These are phyloP conservation scores for Serinus canaria DNA, from an alignment of 2,113 vertebrate genomes.

Conservation along the genomic window DNA sequence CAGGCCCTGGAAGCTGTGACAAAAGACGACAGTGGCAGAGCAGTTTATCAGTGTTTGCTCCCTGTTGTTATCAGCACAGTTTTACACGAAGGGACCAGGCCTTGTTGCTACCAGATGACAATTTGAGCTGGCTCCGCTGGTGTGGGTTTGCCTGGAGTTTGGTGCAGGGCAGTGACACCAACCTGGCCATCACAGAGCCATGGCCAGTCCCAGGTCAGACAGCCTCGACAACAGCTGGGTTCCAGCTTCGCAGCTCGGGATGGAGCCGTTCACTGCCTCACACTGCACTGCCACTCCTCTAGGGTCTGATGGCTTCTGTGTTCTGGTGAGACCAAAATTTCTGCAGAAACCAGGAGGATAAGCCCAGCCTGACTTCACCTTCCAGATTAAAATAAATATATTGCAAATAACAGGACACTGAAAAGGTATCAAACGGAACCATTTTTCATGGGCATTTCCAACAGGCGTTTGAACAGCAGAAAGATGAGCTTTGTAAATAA, in stretches of 20 bases:
- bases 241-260: background rate
- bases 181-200: background rate
- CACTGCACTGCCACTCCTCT: background rate
- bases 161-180: background rate
- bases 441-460: background rate
- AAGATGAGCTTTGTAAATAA: conserved; percentile 27
- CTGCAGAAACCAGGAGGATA: background rate
- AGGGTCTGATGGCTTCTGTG: background rate
- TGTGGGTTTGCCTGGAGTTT: background rate
- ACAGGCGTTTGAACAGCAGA: background rate
- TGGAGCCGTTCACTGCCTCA: background rate
- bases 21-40: background rate
- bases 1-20: background rate
- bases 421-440: accelerated
- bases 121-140: background rate
- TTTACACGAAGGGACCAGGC: background rate
- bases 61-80: background rate
- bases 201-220: background rate
- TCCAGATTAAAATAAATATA: background rate
- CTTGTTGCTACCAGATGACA: background rate
- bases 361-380: background rate
- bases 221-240: background rate
- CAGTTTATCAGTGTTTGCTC: background rate
- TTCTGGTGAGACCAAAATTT: background rate
- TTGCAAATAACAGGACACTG: background rate